Evolutionary conservation across 2,888 invertebrate genomes (phyloP).

Genomic region (Ectobius pallidus): DNA sequence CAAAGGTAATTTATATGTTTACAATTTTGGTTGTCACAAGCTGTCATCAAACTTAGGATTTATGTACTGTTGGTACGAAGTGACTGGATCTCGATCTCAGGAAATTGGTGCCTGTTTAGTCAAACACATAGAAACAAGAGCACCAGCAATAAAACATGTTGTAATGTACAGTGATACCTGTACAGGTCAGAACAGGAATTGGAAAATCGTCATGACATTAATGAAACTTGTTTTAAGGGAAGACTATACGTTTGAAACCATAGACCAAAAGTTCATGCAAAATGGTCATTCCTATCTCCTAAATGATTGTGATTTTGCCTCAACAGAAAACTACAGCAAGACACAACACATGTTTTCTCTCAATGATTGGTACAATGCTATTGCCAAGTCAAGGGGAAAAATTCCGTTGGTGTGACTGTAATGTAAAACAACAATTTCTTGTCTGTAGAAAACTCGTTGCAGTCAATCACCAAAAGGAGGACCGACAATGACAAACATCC

Average conservation of each 20-base stretch:
- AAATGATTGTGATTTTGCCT: too few relatives aligned
- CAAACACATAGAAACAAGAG: too few relatives aligned
- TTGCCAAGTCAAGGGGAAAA: slow-evolving; percentile 8
- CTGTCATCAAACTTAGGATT: too few relatives aligned
- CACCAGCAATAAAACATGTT: too few relatives aligned
- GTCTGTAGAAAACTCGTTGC: neutral
- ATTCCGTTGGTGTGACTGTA: neutral
- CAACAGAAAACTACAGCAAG: slow-evolving; percentile 12
- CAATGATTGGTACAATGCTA: slow-evolving; percentile 4
- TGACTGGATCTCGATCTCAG: neutral
- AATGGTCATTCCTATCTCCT: slow-evolving; percentile 11
- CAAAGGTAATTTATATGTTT: slow-evolving; percentile 10
- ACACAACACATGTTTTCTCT: neutral
- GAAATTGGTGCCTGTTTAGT: too few relatives aligned
- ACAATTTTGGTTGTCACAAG: slow-evolving; percentile 2
- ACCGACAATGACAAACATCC: neutral
- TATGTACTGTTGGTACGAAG: slow-evolving; percentile 4
- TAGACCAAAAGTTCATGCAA: slow-evolving; percentile 21
- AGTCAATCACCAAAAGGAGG: neutral
- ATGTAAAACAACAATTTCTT: slow-evolving; percentile 12
- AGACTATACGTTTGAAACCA: neutral
- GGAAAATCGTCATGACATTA: neutral
- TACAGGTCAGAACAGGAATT: slow-evolving; percentile 4
- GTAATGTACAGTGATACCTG: too few relatives aligned
- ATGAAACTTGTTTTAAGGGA: too few relatives aligned